Evolutionary conservation across 2,888 invertebrate species (phyloP), one percentile per base, ranked within the genome.

Genomic region (Trichopria drosophilae): DNA sequence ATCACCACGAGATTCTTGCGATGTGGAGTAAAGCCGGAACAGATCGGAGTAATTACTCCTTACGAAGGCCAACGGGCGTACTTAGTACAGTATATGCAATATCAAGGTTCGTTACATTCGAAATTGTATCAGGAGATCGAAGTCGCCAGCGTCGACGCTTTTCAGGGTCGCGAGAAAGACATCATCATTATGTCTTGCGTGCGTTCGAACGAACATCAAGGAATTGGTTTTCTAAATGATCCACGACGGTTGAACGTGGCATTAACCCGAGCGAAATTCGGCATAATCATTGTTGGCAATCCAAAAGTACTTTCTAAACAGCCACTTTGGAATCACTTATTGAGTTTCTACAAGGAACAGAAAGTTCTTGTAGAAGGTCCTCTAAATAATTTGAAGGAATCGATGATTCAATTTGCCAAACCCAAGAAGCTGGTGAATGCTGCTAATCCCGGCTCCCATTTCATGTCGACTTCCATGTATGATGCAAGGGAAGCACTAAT

Each of bases 131-230:
- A 96, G 78, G 97, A 98, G 72, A 95, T 99, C 46, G 99, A 99
- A 78, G 97, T 99, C 0, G 99, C 98, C 6, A 97, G 96, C 77
- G 99, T 99, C 3, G 99, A 99, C 76, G 99, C 99, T 0, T 99
- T 99, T 76, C 97, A 98, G 76, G 99, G 99, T 0, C 82, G 99
- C 39, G 99, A 99, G 72, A 99, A 99, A 71, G 99, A 99, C 71
- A 91, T 98, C 50, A 99, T 99, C 61, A 95, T 99, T 44, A 92
- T 99, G 88, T 97, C 97, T 0, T 99, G 98, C 77, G 99, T 99
- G 2, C 84, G 99, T 42, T 95, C 97, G 5, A 99, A 99, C 72
- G 98, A 98, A 71, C 93, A 97, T 69, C 97, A 98, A 74, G 98
- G 96, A 29, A 99, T 99, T 66, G 99, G 99, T 1, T 99, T 99